Conservation (phyloP, 2,113 vertebrate species). For the Semicossyphus pulcher region DNA sequence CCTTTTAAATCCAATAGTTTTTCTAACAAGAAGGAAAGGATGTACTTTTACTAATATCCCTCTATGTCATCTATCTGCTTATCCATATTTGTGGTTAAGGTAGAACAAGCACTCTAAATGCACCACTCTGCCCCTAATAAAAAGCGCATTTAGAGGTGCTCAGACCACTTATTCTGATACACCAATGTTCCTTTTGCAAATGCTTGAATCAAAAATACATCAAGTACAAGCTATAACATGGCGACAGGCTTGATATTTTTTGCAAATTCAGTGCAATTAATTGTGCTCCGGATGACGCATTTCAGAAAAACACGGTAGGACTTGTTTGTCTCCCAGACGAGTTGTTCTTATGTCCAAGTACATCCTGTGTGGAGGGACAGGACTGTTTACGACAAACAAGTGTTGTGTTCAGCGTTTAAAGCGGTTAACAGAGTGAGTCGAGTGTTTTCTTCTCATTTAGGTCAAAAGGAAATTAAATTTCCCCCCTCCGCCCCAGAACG, state of each 20-base stretch:
- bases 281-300: slow-evolving; percentile 44
- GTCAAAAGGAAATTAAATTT: no score
- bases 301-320: slow-evolving; percentile 38
- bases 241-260: slow-evolving; percentile 28
- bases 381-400: slow-evolving; percentile 10
- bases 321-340: slow-evolving; percentile 53
- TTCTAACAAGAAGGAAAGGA: not conserved
- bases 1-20: not conserved
- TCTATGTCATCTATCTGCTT: slow-evolving; percentile 12
- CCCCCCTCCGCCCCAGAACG: not conserved
- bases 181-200: slow-evolving; percentile 60
- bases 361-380: slow-evolving; percentile 48
- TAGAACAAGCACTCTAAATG: slow-evolving; percentile 33
- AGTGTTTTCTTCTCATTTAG: slow-evolving; percentile 2
- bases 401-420: slow-evolving; percentile 19
- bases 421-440: not conserved
- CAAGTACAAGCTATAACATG: slow-evolving; percentile 28
- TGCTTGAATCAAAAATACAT: slow-evolving; percentile 46
- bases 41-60: not conserved
- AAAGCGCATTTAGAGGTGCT: slow-evolving; percentile 74
- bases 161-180: slow-evolving; percentile 47
- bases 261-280: slow-evolving; percentile 37
- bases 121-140: slow-evolving; percentile 57
- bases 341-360: slow-evolving; percentile 33
- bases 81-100: slow-evolving; percentile 37